Percentiles rank a stretch among this genome's conserved stretches.
phyloP scores from a whole-genome alignment of 2,888 invertebrate species.

The Holacanthella duospinosa region DNA sequence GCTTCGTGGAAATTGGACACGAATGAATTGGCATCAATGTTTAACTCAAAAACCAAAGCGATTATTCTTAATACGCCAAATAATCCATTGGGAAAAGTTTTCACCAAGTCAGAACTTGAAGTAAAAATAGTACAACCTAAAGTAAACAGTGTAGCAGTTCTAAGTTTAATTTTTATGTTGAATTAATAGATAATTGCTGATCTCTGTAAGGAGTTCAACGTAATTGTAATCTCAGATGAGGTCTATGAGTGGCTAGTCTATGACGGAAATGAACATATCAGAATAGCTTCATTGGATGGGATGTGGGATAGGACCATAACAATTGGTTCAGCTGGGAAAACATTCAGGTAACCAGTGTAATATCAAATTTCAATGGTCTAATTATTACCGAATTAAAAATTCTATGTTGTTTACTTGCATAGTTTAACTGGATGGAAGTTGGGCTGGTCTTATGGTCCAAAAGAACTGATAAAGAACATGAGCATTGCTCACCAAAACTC shows the following conservation, averaged over 20 bases:
- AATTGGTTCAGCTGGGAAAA: constrained; percentile 52
- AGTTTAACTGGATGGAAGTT: constrained; percentile 50
- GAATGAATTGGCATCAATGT: constrained; percentile 63
- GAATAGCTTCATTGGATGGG: constrained; percentile 54
- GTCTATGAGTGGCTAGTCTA: constrained; percentile 90
- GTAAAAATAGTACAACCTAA: too few species aligned
- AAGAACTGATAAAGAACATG: constrained; percentile 44
- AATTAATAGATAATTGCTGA: constrained; percentile 61
- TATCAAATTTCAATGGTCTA: not conserved
- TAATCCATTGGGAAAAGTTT: constrained; percentile 93
- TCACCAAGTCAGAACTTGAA: constrained; percentile 50
- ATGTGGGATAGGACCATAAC: constrained; percentile 55
- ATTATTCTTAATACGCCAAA: constrained; percentile 95
- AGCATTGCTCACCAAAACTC: constrained; percentile 49
- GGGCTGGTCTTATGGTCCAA: constrained; percentile 52
- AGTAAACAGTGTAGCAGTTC: too few species aligned
- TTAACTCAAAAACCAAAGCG: constrained; percentile 81
- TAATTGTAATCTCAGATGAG: constrained; percentile 86
- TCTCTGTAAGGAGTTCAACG: constrained; percentile 83
- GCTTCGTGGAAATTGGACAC: constrained; percentile 83
- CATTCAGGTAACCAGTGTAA: constrained; percentile 36
- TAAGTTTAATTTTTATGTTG: too few species aligned
- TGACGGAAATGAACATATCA: constrained; percentile 66
- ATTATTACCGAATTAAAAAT: not conserved
- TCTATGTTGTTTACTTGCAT: not conserved